A percentile compares a stretch with the other conserved stretches of the same genome.
These are phyloP conservation scores for Globodera ellingtonae DNA, from an alignment of 1,140 invertebrate genomes.

Conservation along the genomic window DNA sequence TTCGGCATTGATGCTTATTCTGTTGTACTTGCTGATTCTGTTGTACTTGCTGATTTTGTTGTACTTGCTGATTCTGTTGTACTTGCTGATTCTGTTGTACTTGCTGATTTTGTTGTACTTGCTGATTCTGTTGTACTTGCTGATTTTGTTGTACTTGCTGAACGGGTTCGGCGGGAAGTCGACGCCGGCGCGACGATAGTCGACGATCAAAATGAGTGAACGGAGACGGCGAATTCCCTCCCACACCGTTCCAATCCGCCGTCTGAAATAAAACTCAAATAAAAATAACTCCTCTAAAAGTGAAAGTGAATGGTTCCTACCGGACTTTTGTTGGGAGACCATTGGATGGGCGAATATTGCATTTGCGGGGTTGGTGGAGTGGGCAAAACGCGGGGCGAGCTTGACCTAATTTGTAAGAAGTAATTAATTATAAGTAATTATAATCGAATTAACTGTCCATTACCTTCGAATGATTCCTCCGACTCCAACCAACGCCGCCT, in stretches of 20 bases:
- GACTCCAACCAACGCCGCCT: background rate
- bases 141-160: background rate
- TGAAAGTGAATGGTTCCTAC: background rate
- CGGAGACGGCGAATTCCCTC: background rate
- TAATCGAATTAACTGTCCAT: no score
- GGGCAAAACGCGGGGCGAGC: conserved; percentile 24
- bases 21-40: background rate
- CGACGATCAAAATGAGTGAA: background rate
- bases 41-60: no score
- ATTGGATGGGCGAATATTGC: background rate
- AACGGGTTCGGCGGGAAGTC: conserved; percentile 5
- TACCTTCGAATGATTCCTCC: conserved; percentile 1
- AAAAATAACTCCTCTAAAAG: background rate
- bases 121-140: background rate
- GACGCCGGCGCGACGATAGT: background rate
- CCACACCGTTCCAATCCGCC: background rate
- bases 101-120: no score
- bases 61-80: no score
- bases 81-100: no score
- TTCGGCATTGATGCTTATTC: background rate
- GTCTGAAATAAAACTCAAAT: background rate
- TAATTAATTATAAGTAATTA: no score
- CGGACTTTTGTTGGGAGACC: background rate
- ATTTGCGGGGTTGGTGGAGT: conserved; percentile 14
- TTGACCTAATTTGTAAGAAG: background rate